These are phyloP conservation scores for Drymonia ruficornis DNA, from an alignment of 2,888 invertebrate species.

Conservation along the genomic window DNA sequence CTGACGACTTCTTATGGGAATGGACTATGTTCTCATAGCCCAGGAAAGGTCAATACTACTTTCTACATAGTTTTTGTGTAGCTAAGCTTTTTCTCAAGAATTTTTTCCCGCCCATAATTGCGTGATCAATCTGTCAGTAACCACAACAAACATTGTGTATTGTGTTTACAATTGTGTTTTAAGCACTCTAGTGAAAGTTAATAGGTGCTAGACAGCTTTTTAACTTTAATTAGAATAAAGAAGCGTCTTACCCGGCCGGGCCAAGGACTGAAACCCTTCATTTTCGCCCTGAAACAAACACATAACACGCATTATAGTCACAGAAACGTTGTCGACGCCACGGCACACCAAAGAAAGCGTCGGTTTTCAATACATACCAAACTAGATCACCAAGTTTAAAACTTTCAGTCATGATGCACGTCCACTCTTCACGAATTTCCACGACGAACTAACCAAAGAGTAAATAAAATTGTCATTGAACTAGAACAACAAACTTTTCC, in stretches of 20 bases:
- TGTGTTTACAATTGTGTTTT: conserved; percentile 25
- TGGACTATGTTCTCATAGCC: not conserved
- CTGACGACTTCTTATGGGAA: not conserved
- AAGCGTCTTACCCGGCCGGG: conserved; percentile 95
- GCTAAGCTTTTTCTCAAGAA: not conserved
- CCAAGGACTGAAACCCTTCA: conserved; percentile 99
- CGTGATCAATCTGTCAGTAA: conserved; percentile 28
- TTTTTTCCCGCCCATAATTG: conserved; percentile 60
- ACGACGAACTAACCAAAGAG: conserved; percentile 77
- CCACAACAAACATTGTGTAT: conserved; percentile 30
- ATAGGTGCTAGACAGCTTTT: conserved; percentile 16
- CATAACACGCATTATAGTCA: conserved; percentile 34
- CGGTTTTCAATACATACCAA: conserved; percentile 71
- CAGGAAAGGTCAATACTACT: not conserved
- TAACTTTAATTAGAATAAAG: conserved; percentile 43
- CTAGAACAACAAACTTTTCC: conserved; percentile 37
- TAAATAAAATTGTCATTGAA: conserved; percentile 40
- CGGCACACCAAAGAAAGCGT: conserved; percentile 41
- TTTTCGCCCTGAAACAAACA: conserved; percentile 94
- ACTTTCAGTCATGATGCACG: conserved; percentile 72
- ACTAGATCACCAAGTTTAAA: conserved; percentile 84
- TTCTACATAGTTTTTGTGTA: not conserved
- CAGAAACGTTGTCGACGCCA: conserved; percentile 58
- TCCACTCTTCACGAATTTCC: conserved; percentile 54
- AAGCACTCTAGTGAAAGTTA: conserved; percentile 12